Percentiles rank a stretch among this genome's conserved stretches.
These are phyloP conservation scores for Opisthocomus hoazin DNA, from an alignment of 2,113 vertebrate genomes.

Conservation along the genomic window DNA sequence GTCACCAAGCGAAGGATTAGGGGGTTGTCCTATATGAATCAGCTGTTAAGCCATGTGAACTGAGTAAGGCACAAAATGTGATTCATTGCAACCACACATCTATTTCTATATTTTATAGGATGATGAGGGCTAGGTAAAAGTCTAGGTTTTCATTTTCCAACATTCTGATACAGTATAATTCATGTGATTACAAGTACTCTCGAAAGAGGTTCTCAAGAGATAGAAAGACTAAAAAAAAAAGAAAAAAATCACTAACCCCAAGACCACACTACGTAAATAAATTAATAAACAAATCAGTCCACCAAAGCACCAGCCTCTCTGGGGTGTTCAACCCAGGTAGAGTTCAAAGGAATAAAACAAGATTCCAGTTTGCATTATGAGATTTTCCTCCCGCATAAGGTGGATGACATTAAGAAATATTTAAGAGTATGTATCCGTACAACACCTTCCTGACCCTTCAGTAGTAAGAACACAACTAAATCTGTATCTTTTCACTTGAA, in stretches of 20 bases:
- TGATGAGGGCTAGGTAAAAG: neutral
- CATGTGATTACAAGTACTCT: neutral
- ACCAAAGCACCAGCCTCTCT: neutral
- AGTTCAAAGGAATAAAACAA: neutral
- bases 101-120: slow-evolving; percentile 23
- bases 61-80: slow-evolving; percentile 13
- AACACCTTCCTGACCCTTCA: neutral
- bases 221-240: neutral
- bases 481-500: neutral
- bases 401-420: neutral
- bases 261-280: neutral
- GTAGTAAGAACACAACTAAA: neutral
- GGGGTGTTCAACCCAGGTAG: neutral
- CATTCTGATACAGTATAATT: neutral
- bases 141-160: neutral
- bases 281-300: neutral
- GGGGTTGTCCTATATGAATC: slow-evolving; percentile 23
- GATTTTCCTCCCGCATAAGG: neutral
- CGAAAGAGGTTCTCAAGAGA: neutral
- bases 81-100: slow-evolving; percentile 20
- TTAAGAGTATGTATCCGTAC: neutral
- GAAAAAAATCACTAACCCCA: neutral
- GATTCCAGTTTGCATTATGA: neutral
- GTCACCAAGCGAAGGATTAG: slow-evolving; percentile 43
- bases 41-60: slow-evolving; percentile 50